phyloP scores from a whole-genome alignment of 2,797 vertebrate genomes.

The Limnodromus scolopaceus region DNA sequence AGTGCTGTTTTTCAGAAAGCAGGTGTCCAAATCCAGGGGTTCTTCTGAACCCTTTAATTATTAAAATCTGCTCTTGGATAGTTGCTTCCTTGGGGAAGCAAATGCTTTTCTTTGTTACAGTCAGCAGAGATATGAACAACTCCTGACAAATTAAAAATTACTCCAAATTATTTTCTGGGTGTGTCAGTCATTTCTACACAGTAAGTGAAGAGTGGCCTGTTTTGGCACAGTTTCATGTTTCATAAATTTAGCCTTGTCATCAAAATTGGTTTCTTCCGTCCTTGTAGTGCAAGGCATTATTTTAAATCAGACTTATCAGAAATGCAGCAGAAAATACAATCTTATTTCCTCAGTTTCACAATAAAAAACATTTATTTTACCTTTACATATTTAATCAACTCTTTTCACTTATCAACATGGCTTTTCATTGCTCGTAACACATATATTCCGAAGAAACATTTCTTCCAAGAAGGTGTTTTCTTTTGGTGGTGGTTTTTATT shows the following conservation, averaged over 20 bases:
- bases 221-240: neutral
- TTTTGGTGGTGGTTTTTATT: neutral
- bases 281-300: neutral
- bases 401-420: neutral
- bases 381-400: neutral
- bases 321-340: neutral
- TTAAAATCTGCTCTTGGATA: neutral
- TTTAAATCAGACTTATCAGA: neutral
- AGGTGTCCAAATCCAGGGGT: neutral
- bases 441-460: neutral
- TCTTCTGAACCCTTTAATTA: neutral
- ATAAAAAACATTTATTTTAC: neutral
- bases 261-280: neutral
- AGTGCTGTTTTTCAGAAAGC: neutral
- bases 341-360: neutral
- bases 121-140: neutral
- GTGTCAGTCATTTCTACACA: neutral
- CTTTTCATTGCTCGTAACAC: neutral
- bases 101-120: neutral
- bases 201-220: neutral
- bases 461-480: neutral
- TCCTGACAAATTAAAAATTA: conserved; percentile 20
- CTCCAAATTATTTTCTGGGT: neutral
- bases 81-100: neutral
- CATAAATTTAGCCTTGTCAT: neutral